Conservation (phyloP, 1,140 invertebrate species). For the Oncopeltus fasciatus region DNA sequence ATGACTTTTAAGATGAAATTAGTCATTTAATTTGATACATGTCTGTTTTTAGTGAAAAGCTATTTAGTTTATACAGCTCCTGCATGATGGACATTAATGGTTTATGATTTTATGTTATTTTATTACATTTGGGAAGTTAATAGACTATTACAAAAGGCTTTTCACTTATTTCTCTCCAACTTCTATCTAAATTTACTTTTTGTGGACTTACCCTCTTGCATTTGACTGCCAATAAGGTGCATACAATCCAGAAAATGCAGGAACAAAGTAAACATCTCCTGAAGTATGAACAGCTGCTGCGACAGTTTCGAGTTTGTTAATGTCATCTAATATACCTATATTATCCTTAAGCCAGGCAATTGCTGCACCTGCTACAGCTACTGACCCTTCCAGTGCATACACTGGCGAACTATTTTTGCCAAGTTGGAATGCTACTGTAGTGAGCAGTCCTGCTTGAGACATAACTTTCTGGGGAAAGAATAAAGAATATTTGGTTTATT, state of each 20-base stretch:
- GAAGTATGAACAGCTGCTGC: conserved; percentile 45
- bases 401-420: conserved; percentile 59
- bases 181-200: no score
- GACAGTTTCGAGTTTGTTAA: conserved; percentile 42
- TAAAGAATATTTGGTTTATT: no score
- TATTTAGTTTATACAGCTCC: no score
- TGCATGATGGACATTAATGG: no score
- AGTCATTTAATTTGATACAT: no score
- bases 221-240: conserved; percentile 88
- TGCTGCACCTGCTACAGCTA: conserved; percentile 75
- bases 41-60: no score
- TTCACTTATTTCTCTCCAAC: no score
- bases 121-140: no score
- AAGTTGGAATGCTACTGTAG: conserved; percentile 85
- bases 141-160: no score
- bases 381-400: conserved; percentile 84
- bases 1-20: no score
- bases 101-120: no score
- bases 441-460: conserved; percentile 78
- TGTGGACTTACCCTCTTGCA: conserved; percentile 67
- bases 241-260: conserved; percentile 84
- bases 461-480: conserved; percentile 48
- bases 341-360: conserved; percentile 53
- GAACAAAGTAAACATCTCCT: conserved; percentile 82
- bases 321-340: conserved; percentile 38